Evolutionary conservation across 2,888 invertebrate genomes (phyloP), one percentile per base, ranked within the genome.

Genomic region (Poecilus cupreus): DNA sequence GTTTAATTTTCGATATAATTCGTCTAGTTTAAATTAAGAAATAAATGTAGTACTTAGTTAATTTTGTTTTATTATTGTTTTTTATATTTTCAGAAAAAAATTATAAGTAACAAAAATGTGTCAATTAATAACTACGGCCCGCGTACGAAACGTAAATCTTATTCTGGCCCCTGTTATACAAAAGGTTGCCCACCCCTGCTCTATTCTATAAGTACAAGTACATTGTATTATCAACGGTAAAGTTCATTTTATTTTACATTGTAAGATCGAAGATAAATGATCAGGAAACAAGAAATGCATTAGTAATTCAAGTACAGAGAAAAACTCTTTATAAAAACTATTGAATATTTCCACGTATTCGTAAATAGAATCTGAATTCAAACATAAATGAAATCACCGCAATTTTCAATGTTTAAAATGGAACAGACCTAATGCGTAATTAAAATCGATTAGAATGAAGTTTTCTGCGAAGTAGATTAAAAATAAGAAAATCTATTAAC

Each of bases 271-370:
- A 51, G 10, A 51, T 20, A 51, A 10, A 1, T 51, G 51, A 51
- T 8, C 13, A 57, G 26, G 57, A 57, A 57, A 20, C 13, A 57
- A 57, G 57, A 57, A 57, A 57, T 26, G 57, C 57, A 57, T 57
- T 57, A 57, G 22, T 26, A 57, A 43, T 51, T 51, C 51, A 20
- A 51, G 18, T 2, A 32, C 1, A 20, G 20, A 20, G 51, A 51
- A 20, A n/a, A 51, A 51, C 18, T 51, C 20, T 51, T 20, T 20
- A 2, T 11, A 11, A 11, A 57, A 43, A 57, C 5, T 26, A 57
- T 26, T 57, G 22, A 57, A 26, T 57, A n/a, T 57, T 22, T 26
- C 26, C 57, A 57, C 11, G 22, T 24, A 13, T 24, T 24, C 26
- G 13, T n/a, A 57, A 60, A 24, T n/a, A 43, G 24, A 60, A 60